Evolutionary conservation across 2,113 vertebrate genomes (phyloP).

Genomic region (Plotosus lineatus): DNA sequence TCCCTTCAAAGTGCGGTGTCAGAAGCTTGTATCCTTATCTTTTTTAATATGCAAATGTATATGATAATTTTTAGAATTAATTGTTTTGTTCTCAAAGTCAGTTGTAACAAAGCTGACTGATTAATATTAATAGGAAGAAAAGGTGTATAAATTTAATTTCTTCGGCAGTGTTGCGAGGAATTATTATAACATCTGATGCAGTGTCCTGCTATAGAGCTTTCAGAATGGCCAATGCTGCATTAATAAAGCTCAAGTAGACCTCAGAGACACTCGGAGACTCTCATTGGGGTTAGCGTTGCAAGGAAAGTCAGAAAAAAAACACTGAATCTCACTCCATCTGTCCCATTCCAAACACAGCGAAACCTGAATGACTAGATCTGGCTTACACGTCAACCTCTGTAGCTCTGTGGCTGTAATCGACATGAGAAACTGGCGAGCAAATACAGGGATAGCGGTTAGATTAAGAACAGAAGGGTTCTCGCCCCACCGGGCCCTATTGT

Average conservation of each 20-base stretch:
- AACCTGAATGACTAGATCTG: constrained; percentile 17
- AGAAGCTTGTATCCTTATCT: neutral
- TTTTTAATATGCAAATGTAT: neutral
- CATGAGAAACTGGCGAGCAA: constrained; percentile 27
- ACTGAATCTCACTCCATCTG: neutral
- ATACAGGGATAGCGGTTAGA: constrained; percentile 25
- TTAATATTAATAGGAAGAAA: neutral
- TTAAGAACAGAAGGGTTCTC: constrained; percentile 36
- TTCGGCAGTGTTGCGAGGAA: neutral
- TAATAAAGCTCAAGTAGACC: neutral
- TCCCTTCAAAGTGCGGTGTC: neutral
- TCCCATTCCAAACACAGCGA: constrained; percentile 17
- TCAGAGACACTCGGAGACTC: neutral
- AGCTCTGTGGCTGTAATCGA: constrained; percentile 18
- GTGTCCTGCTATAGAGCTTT: neutral
- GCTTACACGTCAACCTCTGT: constrained; percentile 5
- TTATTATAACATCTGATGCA: neutral
- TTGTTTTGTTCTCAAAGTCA: neutral
- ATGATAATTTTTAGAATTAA: neutral
- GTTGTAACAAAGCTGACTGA: neutral
- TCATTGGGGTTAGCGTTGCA: neutral
- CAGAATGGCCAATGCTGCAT: neutral
- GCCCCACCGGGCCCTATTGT: constrained; percentile 41
- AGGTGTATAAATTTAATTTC: neutral
- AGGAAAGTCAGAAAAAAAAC: neutral